Conservation (phyloP, 2,113 vertebrate genomes). For the Meleagris gallopavo region DNA sequence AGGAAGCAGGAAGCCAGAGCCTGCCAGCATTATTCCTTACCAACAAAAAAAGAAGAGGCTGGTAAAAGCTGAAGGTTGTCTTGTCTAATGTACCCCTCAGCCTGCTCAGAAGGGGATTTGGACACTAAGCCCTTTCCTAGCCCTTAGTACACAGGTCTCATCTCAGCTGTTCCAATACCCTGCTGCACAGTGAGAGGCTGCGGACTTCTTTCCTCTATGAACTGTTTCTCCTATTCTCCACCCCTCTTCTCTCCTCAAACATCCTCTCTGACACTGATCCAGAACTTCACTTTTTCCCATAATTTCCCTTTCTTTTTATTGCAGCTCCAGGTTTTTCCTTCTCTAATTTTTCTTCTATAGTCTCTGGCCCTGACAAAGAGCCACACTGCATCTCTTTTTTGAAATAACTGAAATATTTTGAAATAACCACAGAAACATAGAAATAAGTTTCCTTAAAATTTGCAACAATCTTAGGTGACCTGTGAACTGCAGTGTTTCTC, state of each 20-base stretch:
- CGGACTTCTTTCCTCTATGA: background rate
- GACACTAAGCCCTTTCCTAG: background rate
- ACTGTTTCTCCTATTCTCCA: background rate
- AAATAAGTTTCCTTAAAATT: background rate
- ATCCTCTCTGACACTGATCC: background rate
- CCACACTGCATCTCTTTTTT: background rate
- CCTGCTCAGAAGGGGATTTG: background rate
- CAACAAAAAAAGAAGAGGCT: background rate
- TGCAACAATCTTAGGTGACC: background rate
- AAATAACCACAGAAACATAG: background rate
- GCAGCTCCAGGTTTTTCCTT: background rate
- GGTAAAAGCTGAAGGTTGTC: background rate
- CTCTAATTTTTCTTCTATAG: background rate
- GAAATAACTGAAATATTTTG: background rate
- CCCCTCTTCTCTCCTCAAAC: background rate
- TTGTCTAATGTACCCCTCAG: background rate
- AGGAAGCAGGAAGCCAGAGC: conserved; percentile 25
- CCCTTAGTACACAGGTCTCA: background rate
- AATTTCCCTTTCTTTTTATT: background rate
- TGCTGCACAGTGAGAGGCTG: background rate
- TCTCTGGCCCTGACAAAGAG: background rate
- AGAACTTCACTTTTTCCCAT: background rate
- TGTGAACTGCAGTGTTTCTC: background rate
- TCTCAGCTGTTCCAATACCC: background rate
- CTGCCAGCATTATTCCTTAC: conserved; percentile 17